Percentiles rank a stretch among this genome's conserved stretches.
Conservation (phyloP, 2,797 vertebrate species). For the Lycodopsis pacificus region DNA sequence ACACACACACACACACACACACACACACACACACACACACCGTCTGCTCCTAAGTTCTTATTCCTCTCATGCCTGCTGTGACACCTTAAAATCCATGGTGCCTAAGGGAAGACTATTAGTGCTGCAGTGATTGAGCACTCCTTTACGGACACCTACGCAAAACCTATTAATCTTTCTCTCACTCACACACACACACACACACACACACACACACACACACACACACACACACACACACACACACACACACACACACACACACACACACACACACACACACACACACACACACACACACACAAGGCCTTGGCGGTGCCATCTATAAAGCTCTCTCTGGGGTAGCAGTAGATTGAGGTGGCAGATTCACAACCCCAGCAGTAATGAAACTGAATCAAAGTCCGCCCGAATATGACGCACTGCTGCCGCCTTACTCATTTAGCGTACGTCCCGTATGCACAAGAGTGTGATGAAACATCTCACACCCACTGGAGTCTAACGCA, state of each 20-base stretch:
- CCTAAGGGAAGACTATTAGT: slow-evolving; percentile 64
- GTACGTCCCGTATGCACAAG: slow-evolving; percentile 37
- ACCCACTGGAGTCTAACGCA: slow-evolving; percentile 36
- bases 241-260: neutral
- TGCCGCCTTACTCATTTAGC: slow-evolving; percentile 47
- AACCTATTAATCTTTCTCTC: slow-evolving; percentile 46
- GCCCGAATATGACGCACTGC: slow-evolving; percentile 49
- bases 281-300: neutral
- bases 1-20: neutral
- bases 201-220: too few species aligned
- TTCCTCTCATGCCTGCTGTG: slow-evolving; percentile 37
- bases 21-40: neutral
- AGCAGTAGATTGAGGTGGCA: slow-evolving; percentile 61
- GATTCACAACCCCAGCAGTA: slow-evolving; percentile 72
- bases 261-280: neutral
- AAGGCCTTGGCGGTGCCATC: slow-evolving; percentile 53
- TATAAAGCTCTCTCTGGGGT: slow-evolving; percentile 59
- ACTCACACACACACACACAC: neutral
- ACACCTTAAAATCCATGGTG: slow-evolving; percentile 63
- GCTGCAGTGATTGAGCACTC: slow-evolving; percentile 64
- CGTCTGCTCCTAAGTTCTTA: slow-evolving; percentile 14
- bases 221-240: neutral
- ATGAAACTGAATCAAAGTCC: slow-evolving; percentile 71
- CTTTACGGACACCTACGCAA: slow-evolving; percentile 58
- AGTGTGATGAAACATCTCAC: slow-evolving; percentile 54